Percentiles rank a stretch among this genome's conserved stretches.
Conservation (phyloP, 2,113 vertebrate species). For the Chaetodon auriga region DNA sequence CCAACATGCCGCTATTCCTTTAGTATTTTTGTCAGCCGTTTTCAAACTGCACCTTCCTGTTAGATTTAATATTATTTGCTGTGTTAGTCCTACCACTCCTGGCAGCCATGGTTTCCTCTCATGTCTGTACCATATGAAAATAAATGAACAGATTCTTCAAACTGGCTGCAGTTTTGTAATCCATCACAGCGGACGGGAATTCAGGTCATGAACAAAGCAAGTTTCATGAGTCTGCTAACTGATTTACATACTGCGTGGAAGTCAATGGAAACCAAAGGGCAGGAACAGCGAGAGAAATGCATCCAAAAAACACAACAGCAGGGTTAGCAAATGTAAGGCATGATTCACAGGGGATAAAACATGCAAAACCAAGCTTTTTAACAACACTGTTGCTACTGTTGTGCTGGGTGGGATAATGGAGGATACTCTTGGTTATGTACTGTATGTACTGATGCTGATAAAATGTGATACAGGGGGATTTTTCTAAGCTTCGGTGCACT, state of each 20-base stretch:
- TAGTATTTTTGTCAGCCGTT: background rate
- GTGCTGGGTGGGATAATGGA: background rate
- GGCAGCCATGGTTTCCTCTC: background rate
- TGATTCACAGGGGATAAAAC: background rate
- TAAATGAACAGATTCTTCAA: background rate
- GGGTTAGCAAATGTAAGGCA: background rate
- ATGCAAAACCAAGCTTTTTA: background rate
- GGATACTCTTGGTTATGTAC: background rate
- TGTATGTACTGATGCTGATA: background rate
- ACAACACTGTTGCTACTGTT: background rate
- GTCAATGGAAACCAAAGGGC: background rate
- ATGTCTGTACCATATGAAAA: background rate
- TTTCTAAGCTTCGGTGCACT: slow-evolving; percentile 3
- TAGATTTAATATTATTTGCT: background rate
- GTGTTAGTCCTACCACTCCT: background rate
- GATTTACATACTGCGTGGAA: background rate
- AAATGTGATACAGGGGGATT: background rate
- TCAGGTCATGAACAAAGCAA: background rate
- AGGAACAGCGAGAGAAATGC: background rate
- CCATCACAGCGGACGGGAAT: background rate
- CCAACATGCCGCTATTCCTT: too few species aligned
- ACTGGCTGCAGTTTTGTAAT: background rate
- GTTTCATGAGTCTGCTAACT: background rate
- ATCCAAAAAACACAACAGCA: background rate
- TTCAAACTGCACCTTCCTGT: background rate